Base-by-base conservation (phyloP, 2,113 vertebrate species). In the Ageneiosus marmoratus region DNA sequence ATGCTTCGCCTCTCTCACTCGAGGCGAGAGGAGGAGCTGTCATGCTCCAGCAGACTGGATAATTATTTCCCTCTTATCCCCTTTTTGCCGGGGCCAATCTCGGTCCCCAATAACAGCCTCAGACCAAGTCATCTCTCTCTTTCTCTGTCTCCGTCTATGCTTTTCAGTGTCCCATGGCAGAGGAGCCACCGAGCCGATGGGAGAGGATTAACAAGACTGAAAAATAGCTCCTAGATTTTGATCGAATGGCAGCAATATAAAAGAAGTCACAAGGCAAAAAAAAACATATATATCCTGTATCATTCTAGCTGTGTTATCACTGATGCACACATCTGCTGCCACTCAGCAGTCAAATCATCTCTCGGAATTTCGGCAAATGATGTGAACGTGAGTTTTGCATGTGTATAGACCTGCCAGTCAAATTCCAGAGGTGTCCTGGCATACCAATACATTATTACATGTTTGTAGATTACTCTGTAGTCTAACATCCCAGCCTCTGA, bases 31-130 rank as follows among this genome's bases (percentile, higher is more conserved):
- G 92, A 93, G 89, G 84, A 89, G 87, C 93, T 92, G 93, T 94
- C 94, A 93, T 94, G 94, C 93, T 95, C 93, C 94, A 94, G 89
- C 91, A 94, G 90, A 89, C 92, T 88, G 83, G 93, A 93, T 95
- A 94, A 95, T 95, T 94, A 95, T 95, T 94, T 95, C 91, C 88
- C 90, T 92, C 92, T 94, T 94, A 95, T 94, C 93, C 93, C 87
- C 91, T 88, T 86, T 80, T 92, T 89, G 89, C 93, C 93, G 93
- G 93, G 89, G 83, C 91, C 92, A 93, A 90, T 95, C 92, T 90
- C 86, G 84, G 89, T 88, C 92, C 92, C 92, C 92, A 93, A 92
- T 93, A 89, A 92, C 85, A 92, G 84, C 89, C 89, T 83, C 82
- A 86, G 78, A 85, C 83, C 81, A 80, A 77, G 60, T 82, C 82